These are phyloP conservation scores for Formica exsecta DNA, from an alignment of 1,140 invertebrate genomes.

Conservation along the genomic window DNA sequence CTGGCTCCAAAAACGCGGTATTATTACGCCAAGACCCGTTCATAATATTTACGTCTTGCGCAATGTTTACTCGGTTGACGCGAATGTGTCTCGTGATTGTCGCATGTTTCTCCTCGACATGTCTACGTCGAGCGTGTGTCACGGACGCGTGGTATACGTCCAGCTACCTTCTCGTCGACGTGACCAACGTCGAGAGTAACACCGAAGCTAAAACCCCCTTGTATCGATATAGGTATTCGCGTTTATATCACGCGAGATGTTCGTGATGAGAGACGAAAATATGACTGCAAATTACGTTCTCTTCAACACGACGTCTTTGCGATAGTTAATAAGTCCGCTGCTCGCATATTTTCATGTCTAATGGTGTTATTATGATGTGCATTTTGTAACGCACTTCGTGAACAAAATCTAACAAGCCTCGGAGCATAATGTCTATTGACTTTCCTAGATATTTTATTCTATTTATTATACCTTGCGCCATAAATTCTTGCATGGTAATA, in stretches of 20 bases:
- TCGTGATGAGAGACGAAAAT: not conserved
- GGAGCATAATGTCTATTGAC: not conserved
- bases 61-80: constrained; percentile 12
- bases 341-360: too few relatives aligned
- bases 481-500: not conserved
- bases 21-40: constrained; percentile 24
- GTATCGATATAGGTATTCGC: not conserved
- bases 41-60: constrained; percentile 69
- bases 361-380: not conserved
- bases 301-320: not conserved
- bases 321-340: not conserved
- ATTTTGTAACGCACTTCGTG: not conserved
- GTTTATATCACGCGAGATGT: not conserved
- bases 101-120: not conserved
- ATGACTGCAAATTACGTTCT: too few relatives aligned
- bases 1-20: constrained; percentile 93
- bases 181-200: not conserved
- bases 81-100: not conserved
- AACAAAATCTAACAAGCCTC: not conserved
- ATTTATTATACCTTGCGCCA: not conserved
- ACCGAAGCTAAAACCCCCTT: not conserved
- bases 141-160: not conserved
- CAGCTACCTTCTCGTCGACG: not conserved
- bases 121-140: constrained; percentile 13
- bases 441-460: not conserved